Percentiles rank a stretch among this genome's conserved stretches.
phyloP scores from a whole-genome alignment of 2,888 invertebrate species.

The Melinaea menophilus region DNA sequence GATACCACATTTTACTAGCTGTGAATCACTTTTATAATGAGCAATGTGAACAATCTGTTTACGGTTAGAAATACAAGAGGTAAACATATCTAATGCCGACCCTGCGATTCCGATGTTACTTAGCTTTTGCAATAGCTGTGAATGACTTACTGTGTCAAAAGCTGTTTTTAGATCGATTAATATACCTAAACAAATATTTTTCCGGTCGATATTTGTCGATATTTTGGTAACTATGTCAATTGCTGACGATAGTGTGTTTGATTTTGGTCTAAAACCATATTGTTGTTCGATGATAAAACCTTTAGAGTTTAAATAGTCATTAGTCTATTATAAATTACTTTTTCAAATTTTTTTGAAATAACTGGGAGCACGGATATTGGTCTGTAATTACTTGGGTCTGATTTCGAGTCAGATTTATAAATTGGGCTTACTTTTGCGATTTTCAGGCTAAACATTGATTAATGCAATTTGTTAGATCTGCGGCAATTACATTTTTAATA shows the following conservation, averaged over 20 bases:
- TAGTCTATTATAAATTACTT: constrained; percentile 6
- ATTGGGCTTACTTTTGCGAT: constrained; percentile 9
- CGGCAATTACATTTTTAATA: too few relatives aligned
- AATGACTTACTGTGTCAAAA: too few relatives aligned
- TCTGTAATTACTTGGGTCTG: constrained; percentile 11
- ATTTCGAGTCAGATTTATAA: constrained; percentile 10
- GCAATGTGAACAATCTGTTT: too few relatives aligned
- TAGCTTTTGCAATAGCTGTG: too few relatives aligned
- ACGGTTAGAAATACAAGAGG: too few relatives aligned
- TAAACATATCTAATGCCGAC: too few relatives aligned
- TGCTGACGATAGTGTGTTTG: not conserved
- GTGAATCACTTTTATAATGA: too few relatives aligned
- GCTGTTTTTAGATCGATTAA: not conserved
- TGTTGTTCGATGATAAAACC: constrained; percentile 5
- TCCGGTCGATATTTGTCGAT: not conserved
- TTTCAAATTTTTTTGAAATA: constrained; percentile 12
- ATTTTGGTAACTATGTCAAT: constrained; percentile 6
- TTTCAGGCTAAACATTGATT: constrained; percentile 3
- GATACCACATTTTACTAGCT: too few relatives aligned
- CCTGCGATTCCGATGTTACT: too few relatives aligned
- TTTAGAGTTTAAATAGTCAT: constrained; percentile 5
- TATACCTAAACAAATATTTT: not conserved
- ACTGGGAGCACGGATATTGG: constrained; percentile 9
- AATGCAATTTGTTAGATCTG: constrained; percentile 2
- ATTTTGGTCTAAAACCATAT: constrained; percentile 5